These are phyloP conservation scores for Eptatretus atami DNA, from an alignment of 2,797 vertebrate genomes.

Conservation along the genomic window DNA sequence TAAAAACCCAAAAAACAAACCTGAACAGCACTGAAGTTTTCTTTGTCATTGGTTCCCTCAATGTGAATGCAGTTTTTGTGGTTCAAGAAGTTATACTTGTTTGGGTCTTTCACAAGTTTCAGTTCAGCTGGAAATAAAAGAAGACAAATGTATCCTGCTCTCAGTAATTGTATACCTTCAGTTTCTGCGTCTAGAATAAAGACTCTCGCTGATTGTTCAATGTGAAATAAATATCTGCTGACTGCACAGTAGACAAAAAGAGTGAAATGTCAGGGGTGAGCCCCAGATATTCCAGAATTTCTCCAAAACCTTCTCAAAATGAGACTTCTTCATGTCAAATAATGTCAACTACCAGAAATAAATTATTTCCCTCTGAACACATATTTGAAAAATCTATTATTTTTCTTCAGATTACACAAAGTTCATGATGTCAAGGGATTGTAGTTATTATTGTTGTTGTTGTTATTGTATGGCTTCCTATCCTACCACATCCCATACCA, in stretches of 20 bases:
- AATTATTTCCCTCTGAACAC: no score
- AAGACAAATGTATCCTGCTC: not conserved
- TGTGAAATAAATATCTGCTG: not conserved
- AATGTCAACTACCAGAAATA: no score
- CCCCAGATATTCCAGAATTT: no score
- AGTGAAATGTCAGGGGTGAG: not conserved
- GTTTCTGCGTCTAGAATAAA: not conserved
- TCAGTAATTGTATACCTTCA: not conserved
- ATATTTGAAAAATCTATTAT: no score
- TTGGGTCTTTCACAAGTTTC: constrained; percentile 61
- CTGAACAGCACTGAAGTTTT: constrained; percentile 62
- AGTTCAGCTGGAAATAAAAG: constrained; percentile 31
- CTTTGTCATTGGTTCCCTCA: constrained; percentile 58
- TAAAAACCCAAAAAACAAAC: constrained; percentile 17
- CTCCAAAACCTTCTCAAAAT: no score
- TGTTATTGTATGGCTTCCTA: no score
- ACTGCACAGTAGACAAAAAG: not conserved
- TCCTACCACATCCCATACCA: no score
- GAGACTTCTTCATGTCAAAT: no score
- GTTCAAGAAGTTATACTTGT: constrained; percentile 82
- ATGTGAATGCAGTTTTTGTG: constrained; percentile 49
- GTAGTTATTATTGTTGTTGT: no score
- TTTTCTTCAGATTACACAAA: no score
- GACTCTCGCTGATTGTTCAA: not conserved
- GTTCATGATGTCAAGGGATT: no score